Conservation (phyloP, 1,140 invertebrate species). For the Sipha flava region DNA sequence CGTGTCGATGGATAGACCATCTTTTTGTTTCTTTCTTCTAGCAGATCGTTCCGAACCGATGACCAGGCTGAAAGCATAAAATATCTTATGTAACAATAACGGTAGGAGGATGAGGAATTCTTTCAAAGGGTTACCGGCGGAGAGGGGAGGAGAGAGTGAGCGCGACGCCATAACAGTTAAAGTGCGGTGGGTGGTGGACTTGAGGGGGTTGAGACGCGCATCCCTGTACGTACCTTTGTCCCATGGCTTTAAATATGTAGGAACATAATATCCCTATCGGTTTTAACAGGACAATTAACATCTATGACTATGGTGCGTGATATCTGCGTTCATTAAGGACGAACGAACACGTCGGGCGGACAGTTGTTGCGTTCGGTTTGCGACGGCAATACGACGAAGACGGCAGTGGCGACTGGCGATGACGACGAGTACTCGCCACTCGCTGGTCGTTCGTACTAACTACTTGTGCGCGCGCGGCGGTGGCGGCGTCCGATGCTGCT, state of each 20-base stretch:
- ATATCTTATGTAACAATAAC: no score
- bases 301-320: background rate
- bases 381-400: no score
- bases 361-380: background rate
- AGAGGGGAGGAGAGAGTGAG: no score
- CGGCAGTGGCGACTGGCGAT: no score
- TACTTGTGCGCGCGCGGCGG: background rate
- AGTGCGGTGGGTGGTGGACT: no score
- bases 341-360: background rate
- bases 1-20: background rate
- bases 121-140: no score
- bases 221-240: slow-evolving; percentile 8
- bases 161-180: no score
- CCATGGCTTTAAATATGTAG: slow-evolving; percentile 25
- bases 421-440: no score
- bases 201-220: no score
- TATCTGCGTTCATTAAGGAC: slow-evolving; percentile 6
- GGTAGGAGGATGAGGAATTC: no score
- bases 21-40: slow-evolving; percentile 26
- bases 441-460: no score
- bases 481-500: background rate
- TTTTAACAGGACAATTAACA: slow-evolving; percentile 21
- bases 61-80: background rate
- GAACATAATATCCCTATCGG: slow-evolving; percentile 30
- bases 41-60: slow-evolving; percentile 2